Percentiles rank a stretch among this genome's conserved stretches.
Conservation (phyloP, 2,888 invertebrate species). For the Epinotia demarniana region DNA sequence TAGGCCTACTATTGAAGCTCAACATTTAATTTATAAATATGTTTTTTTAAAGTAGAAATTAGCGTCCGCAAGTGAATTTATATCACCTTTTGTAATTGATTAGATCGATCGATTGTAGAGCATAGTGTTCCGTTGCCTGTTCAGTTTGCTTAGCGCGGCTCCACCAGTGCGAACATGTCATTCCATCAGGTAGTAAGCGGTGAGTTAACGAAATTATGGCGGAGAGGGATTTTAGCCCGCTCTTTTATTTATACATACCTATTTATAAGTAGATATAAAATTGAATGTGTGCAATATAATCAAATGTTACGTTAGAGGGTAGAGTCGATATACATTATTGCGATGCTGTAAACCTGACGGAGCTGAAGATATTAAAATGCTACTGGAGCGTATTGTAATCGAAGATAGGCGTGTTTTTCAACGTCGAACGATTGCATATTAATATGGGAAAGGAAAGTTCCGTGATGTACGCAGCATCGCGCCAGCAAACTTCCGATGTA, state of each 20-base stretch:
- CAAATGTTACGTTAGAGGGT: constrained; percentile 73
- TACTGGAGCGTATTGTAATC: constrained; percentile 18
- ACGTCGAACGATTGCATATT: constrained; percentile 19
- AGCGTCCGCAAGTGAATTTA: constrained; percentile 14
- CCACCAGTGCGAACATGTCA: constrained; percentile 74
- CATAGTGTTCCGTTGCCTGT: constrained; percentile 38
- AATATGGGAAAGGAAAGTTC: constrained; percentile 22
- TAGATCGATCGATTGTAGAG: constrained; percentile 15
- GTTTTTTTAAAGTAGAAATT: constrained; percentile 11
- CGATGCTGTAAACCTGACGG: constrained; percentile 52
- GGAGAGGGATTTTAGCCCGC: constrained; percentile 84
- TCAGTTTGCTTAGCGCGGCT: constrained; percentile 78
- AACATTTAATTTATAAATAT: constrained; percentile 1
- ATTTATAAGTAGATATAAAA: constrained; percentile 56
- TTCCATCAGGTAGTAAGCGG: constrained; percentile 83
- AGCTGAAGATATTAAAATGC: neutral
- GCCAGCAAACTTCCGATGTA: constrained; percentile 53
- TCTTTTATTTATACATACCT: constrained; percentile 69
- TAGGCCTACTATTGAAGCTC: neutral
- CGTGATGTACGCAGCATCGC: constrained; percentile 46
- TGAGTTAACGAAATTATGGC: constrained; percentile 84
- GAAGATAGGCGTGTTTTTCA: constrained; percentile 19
- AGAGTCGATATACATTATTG: constrained; percentile 62
- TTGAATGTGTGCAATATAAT: constrained; percentile 82
- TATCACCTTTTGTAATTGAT: neutral